Evolutionary conservation across 1,140 invertebrate species (phyloP), one percentile per base, ranked within the genome.

Genomic region (Drosophila seguyi): DNA sequence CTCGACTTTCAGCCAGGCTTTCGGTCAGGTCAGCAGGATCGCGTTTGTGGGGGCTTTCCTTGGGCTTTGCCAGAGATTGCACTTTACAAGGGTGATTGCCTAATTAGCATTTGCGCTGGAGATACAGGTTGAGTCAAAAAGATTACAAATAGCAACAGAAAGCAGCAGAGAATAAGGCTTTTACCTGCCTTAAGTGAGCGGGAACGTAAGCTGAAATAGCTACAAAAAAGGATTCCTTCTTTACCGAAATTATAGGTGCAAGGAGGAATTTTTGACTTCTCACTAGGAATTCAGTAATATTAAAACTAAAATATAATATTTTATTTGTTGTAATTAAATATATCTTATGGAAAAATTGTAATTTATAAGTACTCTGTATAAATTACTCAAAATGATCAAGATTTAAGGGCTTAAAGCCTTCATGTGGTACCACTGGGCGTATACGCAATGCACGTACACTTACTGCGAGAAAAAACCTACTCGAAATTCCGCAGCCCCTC

Each of bases 1-100:
- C 50, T 22, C 7, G 52, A 38, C 34, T 38, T 36, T 38, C 31
- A 38, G 52, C 20, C 34, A 0, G 34, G 31, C 50, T 53, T 22
- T 31, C n/a, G 55, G 38, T 22, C 8, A 42, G 65, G 65, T 16
- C 44, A 29, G 22, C 22, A 4, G 66, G 36, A 73, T 72, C 52
- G 55, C 20, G 39, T 59, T 41, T 45, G 42, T 31, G n/a, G 27
- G 27, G 20, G 34, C 10, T 50, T 71, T 27, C 47, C 14, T 48
- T 41, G 41, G 18, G 52, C 68, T 41, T 48, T 56, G 50, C 42
- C 39, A 36, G 42, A 41, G 42, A 72, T 71, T 72, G 69, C 66
- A 72, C 58, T 72, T 59, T 72, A 22, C 69, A 59, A 58, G 36
- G 44, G 29, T 61, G 66, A 42, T 72, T 72, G 53, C 44, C 67